Conservation (phyloP, 2,113 vertebrate genomes). For the Rousettus leschenaultii region DNA sequence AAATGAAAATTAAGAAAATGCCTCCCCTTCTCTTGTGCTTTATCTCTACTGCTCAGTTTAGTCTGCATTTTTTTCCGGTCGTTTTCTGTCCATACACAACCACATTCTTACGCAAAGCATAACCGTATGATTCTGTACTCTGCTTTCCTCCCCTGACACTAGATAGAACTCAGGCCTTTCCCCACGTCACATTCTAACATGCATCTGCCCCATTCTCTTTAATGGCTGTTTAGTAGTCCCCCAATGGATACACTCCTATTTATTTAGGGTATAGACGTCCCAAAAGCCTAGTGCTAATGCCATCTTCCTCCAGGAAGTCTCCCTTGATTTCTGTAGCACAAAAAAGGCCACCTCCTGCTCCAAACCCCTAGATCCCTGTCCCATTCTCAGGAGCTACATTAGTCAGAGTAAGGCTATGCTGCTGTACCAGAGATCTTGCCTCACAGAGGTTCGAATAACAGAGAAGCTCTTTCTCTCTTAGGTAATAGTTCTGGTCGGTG, state of each 20-base stretch:
- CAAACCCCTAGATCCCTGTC: background rate
- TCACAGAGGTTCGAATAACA: background rate
- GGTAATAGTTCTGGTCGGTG: background rate
- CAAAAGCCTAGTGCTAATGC: background rate
- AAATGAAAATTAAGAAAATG: background rate
- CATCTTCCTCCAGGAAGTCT: background rate
- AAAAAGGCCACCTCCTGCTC: background rate
- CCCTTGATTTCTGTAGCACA: background rate
- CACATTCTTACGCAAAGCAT: rapidly evolving
- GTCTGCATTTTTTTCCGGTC: background rate
- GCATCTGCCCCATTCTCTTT: background rate
- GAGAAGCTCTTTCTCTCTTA: background rate
- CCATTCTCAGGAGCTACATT: background rate
- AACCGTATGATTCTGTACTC: rapidly evolving
- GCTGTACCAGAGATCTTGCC: background rate
- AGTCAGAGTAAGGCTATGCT: background rate
- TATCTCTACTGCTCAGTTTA: background rate
- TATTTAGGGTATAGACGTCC: background rate
- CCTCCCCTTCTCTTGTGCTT: background rate
- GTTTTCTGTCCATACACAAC: background rate
- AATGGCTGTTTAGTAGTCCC: background rate
- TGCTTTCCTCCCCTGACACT: background rate
- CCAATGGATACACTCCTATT: background rate
- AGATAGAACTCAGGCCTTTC: too few species aligned
- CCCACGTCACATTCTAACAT: background rate